Percentiles rank a stretch among this genome's conserved stretches.
phyloP scores from a whole-genome alignment of 2,888 invertebrate species.

The Unio delphinus region DNA sequence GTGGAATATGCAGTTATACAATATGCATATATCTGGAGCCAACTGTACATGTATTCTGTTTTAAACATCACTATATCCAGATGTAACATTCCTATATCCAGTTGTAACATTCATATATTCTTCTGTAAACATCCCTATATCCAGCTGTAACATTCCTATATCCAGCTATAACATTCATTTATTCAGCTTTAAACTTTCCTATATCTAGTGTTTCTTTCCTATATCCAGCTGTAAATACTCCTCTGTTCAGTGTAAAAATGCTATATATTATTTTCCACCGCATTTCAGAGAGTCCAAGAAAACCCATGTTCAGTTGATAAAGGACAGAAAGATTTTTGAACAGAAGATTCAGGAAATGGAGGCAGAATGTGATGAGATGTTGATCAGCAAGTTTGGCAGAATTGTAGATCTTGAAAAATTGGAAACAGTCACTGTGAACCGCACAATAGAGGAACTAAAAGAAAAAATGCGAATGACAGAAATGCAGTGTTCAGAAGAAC shows the following conservation, averaged over 20 bases:
- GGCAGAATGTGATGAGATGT: constrained; percentile 67
- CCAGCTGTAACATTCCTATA: too few species aligned
- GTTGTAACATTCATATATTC: too few species aligned
- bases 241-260: neutral
- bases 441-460: constrained; percentile 69
- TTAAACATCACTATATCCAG: too few species aligned
- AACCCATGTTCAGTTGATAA: constrained; percentile 68
- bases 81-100: too few species aligned
- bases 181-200: too few species aligned
- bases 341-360: constrained; percentile 66
- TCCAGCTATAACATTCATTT: too few species aligned
- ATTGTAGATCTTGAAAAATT: constrained; percentile 70
- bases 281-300: constrained; percentile 64
- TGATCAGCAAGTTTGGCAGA: constrained; percentile 70
- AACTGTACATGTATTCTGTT: too few species aligned
- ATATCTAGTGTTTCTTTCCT: too few species aligned
- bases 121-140: too few species aligned
- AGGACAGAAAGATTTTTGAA: constrained; percentile 67
- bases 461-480: constrained; percentile 66
- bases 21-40: too few species aligned
- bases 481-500: constrained; percentile 61
- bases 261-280: neutral
- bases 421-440: constrained; percentile 70
- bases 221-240: too few species aligned
- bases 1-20: too few species aligned